A percentile compares a stretch with the other conserved stretches of the same genome.
phyloP scores from a whole-genome alignment of 92 coral and sea anemone genomes.

The Zoanthus gigantus region DNA sequence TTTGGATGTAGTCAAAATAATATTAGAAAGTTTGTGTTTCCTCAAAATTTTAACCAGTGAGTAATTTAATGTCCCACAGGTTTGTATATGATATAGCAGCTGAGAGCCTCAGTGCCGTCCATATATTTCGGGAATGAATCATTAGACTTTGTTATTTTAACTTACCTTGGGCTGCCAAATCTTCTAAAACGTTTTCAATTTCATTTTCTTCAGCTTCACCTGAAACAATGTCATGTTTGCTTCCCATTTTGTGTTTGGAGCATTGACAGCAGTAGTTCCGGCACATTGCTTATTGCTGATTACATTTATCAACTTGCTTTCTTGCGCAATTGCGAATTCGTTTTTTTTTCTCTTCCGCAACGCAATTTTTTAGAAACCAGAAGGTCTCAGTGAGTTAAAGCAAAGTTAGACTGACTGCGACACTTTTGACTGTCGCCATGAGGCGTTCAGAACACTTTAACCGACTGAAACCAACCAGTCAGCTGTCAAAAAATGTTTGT shows the following conservation, averaged over 20 bases:
- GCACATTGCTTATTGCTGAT: neutral
- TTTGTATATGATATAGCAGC: neutral
- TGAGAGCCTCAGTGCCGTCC: neutral
- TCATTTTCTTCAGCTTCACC: slow-evolving; percentile 31
- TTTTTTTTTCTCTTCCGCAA: slow-evolving; percentile 29
- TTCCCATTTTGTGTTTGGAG: slow-evolving; percentile 3
- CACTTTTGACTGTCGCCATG: too few species aligned
- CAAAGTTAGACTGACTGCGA: neutral
- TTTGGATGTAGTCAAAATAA: neutral
- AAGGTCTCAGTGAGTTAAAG: slow-evolving; percentile 15
- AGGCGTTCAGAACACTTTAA: neutral
- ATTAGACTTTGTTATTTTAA: neutral
- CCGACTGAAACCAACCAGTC: slow-evolving; percentile 7
- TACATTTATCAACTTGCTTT: neutral
- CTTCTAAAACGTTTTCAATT: slow-evolving; percentile 23
- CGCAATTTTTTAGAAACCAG: neutral
- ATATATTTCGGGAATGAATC: neutral
- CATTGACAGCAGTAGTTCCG: slow-evolving; percentile 9
- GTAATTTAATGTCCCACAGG: neutral
- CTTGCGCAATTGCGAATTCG: slow-evolving; percentile 28
- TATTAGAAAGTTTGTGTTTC: neutral
- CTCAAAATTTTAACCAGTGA: neutral
- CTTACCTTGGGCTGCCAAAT: slow-evolving; percentile 37
- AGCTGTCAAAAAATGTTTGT: slow-evolving; percentile 13
- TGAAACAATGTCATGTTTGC: neutral